These are phyloP conservation scores for Sinocyclocheilus anshuiensis DNA, from an alignment of 2,113 vertebrate species.

Conservation along the genomic window DNA sequence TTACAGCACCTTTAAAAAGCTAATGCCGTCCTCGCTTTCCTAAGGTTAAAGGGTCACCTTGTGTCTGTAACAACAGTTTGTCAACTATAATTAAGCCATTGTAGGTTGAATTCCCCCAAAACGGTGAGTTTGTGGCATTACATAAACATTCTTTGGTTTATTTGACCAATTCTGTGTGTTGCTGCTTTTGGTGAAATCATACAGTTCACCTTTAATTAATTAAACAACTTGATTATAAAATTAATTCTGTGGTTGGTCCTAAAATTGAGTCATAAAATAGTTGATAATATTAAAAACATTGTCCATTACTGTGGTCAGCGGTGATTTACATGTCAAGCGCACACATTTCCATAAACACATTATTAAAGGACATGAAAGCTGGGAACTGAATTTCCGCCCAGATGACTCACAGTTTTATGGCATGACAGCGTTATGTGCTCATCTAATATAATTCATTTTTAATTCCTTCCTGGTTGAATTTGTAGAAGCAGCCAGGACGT, in stretches of 20 bases:
- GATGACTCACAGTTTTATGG: conserved; percentile 23
- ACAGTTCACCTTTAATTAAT: too few species aligned
- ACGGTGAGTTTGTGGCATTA: not conserved
- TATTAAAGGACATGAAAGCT: not conserved
- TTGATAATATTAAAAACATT: not conserved
- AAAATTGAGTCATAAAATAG: not conserved
- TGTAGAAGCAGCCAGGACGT: not conserved
- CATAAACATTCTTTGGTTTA: not conserved
- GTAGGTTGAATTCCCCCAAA: not conserved
- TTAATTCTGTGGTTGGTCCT: not conserved
- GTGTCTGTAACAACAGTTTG: not conserved
- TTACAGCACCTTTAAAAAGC: not conserved
- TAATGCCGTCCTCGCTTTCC: not conserved
- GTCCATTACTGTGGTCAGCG: not conserved
- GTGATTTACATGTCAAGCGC: not conserved
- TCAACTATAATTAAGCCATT: not conserved
- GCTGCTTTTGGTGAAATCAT: not conserved
- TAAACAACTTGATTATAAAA: not conserved
- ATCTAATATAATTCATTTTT: conserved; percentile 46
- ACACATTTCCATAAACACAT: not conserved
- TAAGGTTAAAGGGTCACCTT: not conserved
- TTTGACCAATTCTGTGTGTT: not conserved
- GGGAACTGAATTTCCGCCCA: not conserved
- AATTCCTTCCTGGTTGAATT: conserved; percentile 37
- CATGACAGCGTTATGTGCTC: conserved; percentile 20